Evolutionary conservation across 2,113 vertebrate genomes (phyloP).

Genomic region (Tragelaphus strepsiceros): DNA sequence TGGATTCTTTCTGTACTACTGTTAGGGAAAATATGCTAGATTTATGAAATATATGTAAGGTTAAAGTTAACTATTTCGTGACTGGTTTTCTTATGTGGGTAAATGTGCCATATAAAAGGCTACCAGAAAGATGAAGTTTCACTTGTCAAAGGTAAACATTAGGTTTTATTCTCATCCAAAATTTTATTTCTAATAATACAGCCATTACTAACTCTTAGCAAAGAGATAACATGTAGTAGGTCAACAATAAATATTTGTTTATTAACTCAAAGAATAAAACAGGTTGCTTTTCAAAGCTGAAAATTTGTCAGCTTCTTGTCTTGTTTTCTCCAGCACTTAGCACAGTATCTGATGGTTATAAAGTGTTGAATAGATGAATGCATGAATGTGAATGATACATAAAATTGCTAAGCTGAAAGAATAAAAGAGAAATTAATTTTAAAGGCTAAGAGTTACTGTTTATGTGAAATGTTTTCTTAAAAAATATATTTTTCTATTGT

Average conservation of each 20-base stretch:
- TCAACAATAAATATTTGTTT: neutral
- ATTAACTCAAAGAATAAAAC: neutral
- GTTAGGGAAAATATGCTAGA: neutral
- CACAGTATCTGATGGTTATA: neutral
- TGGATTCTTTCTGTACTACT: neutral
- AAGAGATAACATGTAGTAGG: neutral
- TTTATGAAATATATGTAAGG: neutral
- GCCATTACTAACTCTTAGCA: neutral
- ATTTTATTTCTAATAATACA: neutral
- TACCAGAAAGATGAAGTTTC: conserved; percentile 13
- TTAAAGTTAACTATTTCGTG: neutral
- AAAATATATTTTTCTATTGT: neutral
- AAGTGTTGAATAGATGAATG: neutral
- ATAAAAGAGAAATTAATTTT: neutral
- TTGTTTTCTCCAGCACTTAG: neutral
- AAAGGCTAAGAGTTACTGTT: neutral
- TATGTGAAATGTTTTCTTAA: neutral
- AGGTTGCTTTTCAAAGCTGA: neutral
- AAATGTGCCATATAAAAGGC: neutral
- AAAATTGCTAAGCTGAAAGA: neutral
- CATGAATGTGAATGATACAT: neutral
- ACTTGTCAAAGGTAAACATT: neutral
- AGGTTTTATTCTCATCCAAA: neutral
- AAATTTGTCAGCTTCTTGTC: neutral
- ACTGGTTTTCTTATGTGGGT: neutral